These are phyloP conservation scores for Ophion obscuratus DNA, from an alignment of 2,888 invertebrate genomes.

Conservation along the genomic window DNA sequence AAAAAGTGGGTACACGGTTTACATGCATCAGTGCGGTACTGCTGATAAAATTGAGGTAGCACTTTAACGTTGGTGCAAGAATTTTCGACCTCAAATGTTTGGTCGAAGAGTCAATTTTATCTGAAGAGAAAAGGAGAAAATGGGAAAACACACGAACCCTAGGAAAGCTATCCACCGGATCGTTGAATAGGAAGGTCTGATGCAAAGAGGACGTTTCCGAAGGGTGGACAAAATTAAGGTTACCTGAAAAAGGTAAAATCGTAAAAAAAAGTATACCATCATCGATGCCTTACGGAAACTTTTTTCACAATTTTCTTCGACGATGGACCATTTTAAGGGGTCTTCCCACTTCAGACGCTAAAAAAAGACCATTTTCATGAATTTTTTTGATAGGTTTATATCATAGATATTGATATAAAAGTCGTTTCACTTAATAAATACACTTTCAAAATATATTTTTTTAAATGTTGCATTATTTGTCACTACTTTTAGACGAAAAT, in stretches of 20 bases:
- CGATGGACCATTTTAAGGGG: slow-evolving; percentile 21
- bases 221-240: neutral
- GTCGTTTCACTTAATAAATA: too few species aligned
- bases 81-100: slow-evolving; percentile 45
- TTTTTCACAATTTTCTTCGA: slow-evolving; percentile 15
- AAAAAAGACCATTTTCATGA: too few species aligned
- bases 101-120: slow-evolving; percentile 21
- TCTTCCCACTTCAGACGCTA: too few species aligned
- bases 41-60: slow-evolving; percentile 48
- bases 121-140: slow-evolving; percentile 12
- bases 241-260: slow-evolving; percentile 15
- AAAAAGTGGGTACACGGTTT: slow-evolving; percentile 20
- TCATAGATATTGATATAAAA: too few species aligned
- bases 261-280: slow-evolving; percentile 28
- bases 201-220: slow-evolving; percentile 41
- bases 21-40: slow-evolving; percentile 15
- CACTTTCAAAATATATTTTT: too few species aligned
- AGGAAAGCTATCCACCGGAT: slow-evolving; percentile 26
- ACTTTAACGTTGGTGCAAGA: slow-evolving; percentile 16
- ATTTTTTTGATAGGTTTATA: too few species aligned
- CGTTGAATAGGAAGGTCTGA: slow-evolving; percentile 15
- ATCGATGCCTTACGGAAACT: slow-evolving; percentile 40
- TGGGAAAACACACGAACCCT: slow-evolving; percentile 28
- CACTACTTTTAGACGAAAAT: too few species aligned
- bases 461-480: too few species aligned